A percentile compares a stretch with the other conserved stretches of the same genome.
These are phyloP conservation scores for Globodera ellingtonae DNA, from an alignment of 1,140 invertebrate species.

Conservation along the genomic window DNA sequence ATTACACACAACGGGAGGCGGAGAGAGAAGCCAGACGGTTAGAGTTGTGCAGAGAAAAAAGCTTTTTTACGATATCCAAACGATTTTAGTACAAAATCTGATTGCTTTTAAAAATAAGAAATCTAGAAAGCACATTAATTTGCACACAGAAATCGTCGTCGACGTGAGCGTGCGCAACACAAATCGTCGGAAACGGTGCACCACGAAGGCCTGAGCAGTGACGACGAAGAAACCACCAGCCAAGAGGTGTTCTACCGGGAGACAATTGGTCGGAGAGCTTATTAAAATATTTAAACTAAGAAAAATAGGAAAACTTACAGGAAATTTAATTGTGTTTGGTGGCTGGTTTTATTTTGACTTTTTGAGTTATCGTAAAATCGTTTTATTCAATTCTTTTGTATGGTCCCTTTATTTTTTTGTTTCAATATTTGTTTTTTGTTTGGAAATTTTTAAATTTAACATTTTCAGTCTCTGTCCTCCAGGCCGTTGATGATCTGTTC, in stretches of 20 bases:
- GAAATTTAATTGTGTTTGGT: too few relatives aligned
- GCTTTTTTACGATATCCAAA: too few relatives aligned
- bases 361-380: too few relatives aligned
- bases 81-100: neutral
- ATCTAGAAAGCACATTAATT: too few relatives aligned
- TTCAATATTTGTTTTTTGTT: too few relatives aligned
- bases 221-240: conserved; percentile 46
- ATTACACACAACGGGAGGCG: conserved; percentile 34
- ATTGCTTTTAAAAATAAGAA: too few relatives aligned
- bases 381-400: too few relatives aligned
- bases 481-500: conserved; percentile 75
- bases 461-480: conserved; percentile 67
- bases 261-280: conserved; percentile 25
- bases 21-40: conserved; percentile 44
- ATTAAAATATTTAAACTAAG: too few relatives aligned
- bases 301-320: too few relatives aligned
- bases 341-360: too few relatives aligned
- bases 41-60: neutral
- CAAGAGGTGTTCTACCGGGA: conserved; percentile 36
- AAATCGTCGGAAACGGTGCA: conserved; percentile 3
- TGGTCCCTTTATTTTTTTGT: too few relatives aligned
- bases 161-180: conserved; percentile 20
- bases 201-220: conserved; percentile 40
- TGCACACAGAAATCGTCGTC: conserved; percentile 25
- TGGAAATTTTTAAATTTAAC: neutral